Evolutionary conservation across 2,797 vertebrate species (phyloP), one percentile per base, ranked within the genome.

Genomic region (Setipinna tenuifilis): DNA sequence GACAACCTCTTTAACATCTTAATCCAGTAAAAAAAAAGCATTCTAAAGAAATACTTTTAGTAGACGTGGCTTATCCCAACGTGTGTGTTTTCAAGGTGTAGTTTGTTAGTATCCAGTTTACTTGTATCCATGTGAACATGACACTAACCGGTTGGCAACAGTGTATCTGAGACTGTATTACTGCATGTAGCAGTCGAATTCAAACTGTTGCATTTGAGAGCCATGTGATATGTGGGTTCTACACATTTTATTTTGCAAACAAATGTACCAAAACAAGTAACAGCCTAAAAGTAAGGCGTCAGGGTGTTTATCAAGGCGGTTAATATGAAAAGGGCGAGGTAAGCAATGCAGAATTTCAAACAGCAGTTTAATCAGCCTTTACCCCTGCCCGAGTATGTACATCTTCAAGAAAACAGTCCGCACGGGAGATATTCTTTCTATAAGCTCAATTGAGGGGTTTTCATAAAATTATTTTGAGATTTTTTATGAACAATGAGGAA

Each of bases 241-340:
- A 54, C 50, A 54, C 25, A 14, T 71, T 71, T 1, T 5, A 78
- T 44, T 41, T 41, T 12, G 16, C 31, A 78, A 41, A 21, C 71
- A 78, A 44, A 44, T 19, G 6, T 5, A 31, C 35, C 71, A 6
- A 78, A 41, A 19, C 35, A 78, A 44, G 35, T 31, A 78, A 44
- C 35, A 44, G 17, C 11, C 35, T 54, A 54, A 54, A 54, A 54
- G 50, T 78, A 41, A 75, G 85, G 87, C 84, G 86, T 25, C 0
- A 59, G 71, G 0, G 90, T 89, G 85, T 1, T 3, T 41, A 81
- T 68, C 44, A 25, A 25, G 19, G 0, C 82, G 12, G 71, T 78
- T 78, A 10, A 44, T 78, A 44, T 61, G n/a, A 85, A 85, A 59
- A 78, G 71, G 71, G 71, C 75, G 35, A 23, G 65, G 54, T 58